Evolutionary conservation across 2,113 vertebrate genomes (phyloP).

Genomic region (Willisornis vidua): DNA sequence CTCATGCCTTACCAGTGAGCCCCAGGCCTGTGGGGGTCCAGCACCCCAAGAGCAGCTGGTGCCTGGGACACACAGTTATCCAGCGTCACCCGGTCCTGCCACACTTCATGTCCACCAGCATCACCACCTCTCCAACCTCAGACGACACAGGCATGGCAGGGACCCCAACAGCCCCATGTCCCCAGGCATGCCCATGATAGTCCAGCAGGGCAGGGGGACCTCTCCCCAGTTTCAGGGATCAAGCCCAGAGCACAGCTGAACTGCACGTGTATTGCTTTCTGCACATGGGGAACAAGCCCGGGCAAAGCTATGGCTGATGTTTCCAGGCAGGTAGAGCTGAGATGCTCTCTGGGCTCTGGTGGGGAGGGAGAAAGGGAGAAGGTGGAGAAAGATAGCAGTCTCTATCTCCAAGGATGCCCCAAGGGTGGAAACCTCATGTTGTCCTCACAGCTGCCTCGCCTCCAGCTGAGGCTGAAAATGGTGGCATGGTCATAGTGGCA

Average conservation of each 20-base stretch:
- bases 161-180: rapidly evolving
- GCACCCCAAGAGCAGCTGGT: background rate
- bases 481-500: rapidly evolving
- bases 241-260: background rate
- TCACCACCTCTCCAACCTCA: background rate
- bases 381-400: background rate
- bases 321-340: background rate
- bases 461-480: background rate
- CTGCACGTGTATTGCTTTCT: background rate
- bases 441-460: rapidly evolving
- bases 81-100: rapidly evolving
- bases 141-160: rapidly evolving
- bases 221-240: background rate
- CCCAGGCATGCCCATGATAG: rapidly evolving
- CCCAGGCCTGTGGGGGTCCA: background rate
- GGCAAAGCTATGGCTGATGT: background rate
- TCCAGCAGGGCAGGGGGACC: background rate
- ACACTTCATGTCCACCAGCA: rapidly evolving
- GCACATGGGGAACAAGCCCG: constrained; percentile 22
- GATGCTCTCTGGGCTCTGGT: background rate
- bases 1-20: rapidly evolving
- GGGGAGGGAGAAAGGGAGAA: background rate
- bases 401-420: background rate
- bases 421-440: background rate
- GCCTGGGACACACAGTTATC: rapidly evolving